These are phyloP conservation scores for Pseudomyrmex pallidus DNA, from an alignment of 1,140 invertebrate species.

Conservation along the genomic window DNA sequence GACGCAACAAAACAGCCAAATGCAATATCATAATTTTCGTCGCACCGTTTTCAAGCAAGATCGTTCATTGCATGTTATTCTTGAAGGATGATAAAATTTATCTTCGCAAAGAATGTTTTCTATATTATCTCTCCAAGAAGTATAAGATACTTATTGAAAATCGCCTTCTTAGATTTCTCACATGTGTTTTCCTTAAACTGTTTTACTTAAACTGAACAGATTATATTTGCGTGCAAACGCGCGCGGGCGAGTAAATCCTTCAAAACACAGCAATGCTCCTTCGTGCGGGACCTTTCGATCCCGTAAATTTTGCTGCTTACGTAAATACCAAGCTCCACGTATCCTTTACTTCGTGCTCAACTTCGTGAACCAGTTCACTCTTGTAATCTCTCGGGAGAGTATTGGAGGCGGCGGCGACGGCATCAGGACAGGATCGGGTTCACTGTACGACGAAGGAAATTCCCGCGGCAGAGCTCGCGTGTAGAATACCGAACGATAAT, in stretches of 20 bases:
- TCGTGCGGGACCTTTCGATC: constrained; percentile 25
- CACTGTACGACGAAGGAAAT: constrained; percentile 47
- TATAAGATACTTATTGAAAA: neutral
- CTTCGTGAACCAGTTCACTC: constrained; percentile 54
- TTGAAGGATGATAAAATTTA: too few relatives aligned
- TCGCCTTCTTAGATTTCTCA: neutral
- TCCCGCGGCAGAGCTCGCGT: constrained; percentile 47
- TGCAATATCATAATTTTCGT: too few relatives aligned
- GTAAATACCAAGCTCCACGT: constrained; percentile 48
- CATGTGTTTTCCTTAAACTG: constrained; percentile 14
- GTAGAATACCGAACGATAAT: constrained; percentile 62
- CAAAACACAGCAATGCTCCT: constrained; percentile 15
- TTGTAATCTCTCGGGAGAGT: constrained; percentile 41
- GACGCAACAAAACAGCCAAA: too few relatives aligned
- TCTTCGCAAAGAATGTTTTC: too few relatives aligned
- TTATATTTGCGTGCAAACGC: neutral
- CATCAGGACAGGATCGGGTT: constrained; percentile 43
- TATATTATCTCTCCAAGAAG: too few relatives aligned
- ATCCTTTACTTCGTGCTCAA: constrained; percentile 59
- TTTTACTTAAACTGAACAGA: neutral
- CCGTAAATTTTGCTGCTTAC: constrained; percentile 56
- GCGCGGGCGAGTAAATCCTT: constrained; percentile 19
- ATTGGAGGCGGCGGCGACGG: constrained; percentile 10
- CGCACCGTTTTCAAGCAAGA: too few relatives aligned
- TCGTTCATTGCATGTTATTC: too few relatives aligned